These are phyloP conservation scores for Augochlorella aurata DNA, from an alignment of 2,888 invertebrate species.

Conservation along the genomic window DNA sequence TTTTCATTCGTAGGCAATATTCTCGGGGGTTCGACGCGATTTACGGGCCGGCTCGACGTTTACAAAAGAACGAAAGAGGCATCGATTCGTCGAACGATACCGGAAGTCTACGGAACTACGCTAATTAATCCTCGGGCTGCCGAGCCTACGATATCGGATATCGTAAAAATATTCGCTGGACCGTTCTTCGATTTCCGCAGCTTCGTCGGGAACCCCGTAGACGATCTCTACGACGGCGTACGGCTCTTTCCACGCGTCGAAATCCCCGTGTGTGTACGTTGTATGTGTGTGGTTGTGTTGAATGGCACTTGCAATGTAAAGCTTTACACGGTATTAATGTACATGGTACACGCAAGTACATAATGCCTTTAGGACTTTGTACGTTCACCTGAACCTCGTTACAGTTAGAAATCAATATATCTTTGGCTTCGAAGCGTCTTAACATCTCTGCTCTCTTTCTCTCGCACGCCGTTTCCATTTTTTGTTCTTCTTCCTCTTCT, in stretches of 20 bases:
- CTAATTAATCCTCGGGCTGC: slow-evolving; percentile 11
- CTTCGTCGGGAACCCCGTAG: neutral
- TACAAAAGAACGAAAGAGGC: slow-evolving; percentile 8
- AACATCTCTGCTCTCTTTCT: slow-evolving; percentile 14
- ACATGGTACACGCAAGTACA: slow-evolving; percentile 56
- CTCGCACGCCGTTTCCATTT: neutral
- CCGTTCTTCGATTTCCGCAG: neutral
- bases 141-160: slow-evolving; percentile 24
- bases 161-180: slow-evolving; percentile 14
- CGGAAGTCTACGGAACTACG: neutral
- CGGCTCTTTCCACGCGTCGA: slow-evolving; percentile 25
- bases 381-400: slow-evolving; percentile 50
- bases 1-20: too few species aligned
- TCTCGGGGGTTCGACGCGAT: too few species aligned
- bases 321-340: slow-evolving; percentile 52
- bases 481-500: neutral
- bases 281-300: slow-evolving; percentile 22
- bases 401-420: slow-evolving; percentile 47
- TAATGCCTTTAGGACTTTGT: slow-evolving; percentile 66
- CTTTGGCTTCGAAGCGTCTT: slow-evolving; percentile 64
- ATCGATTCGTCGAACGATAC: slow-evolving; percentile 31
- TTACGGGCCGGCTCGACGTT: neutral
- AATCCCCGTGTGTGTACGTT: slow-evolving; percentile 15
- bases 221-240: neutral
- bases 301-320: slow-evolving; percentile 65